phyloP scores from a whole-genome alignment of 1,140 invertebrate species.

The Pachyrhynchus sulphureomaculatus region DNA sequence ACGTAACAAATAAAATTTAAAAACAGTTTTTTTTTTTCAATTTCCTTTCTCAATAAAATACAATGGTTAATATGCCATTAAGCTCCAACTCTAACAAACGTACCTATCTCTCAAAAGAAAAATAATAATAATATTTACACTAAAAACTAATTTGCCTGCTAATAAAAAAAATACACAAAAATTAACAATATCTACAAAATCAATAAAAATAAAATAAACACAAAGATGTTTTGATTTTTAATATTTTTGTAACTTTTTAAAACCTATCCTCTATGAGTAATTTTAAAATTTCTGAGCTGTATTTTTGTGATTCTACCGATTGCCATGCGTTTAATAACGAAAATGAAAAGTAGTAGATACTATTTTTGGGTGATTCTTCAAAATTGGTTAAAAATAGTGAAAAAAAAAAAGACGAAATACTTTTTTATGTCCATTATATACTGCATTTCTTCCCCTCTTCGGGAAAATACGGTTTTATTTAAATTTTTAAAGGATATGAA shows the following conservation, averaged over 20 bases:
- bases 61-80: neutral
- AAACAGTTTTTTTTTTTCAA: no score
- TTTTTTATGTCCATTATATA: no score
- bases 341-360: neutral
- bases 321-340: neutral
- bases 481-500: no score
- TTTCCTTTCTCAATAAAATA: no score
- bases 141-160: neutral
- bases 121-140: constrained; percentile 9
- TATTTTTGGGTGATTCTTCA: neutral
- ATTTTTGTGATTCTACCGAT: neutral
- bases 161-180: constrained; percentile 10
- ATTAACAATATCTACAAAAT: constrained; percentile 19
- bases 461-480: no score
- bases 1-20: no score
- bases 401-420: no score
- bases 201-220: neutral
- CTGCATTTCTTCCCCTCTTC: no score
- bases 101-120: neutral
- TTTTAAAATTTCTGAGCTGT: constrained; percentile 17
- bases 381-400: neutral
- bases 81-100: neutral
- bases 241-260: neutral
- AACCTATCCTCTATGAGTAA: neutral
- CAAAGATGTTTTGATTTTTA: constrained; percentile 5